Percentiles rank a stretch among this genome's conserved stretches.
These are phyloP conservation scores for Lutraria rhynchaena DNA, from an alignment of 1,140 invertebrate species.

Conservation along the genomic window DNA sequence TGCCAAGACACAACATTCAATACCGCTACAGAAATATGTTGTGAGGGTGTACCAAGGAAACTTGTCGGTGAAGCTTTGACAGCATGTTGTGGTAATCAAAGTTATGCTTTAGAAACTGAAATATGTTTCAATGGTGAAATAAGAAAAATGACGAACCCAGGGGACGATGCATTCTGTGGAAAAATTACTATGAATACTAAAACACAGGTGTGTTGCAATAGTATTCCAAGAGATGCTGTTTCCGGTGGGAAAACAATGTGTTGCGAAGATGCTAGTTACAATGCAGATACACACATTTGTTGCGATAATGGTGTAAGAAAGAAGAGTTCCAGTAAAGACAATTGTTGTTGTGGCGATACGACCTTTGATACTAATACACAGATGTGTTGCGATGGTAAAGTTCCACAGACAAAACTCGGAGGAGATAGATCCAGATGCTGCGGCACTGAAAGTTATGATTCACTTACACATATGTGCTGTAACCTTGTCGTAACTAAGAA, in stretches of 20 bases:
- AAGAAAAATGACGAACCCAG: constrained; percentile 24
- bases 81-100: constrained; percentile 43
- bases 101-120: constrained; percentile 30
- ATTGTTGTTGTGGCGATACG: constrained; percentile 56
- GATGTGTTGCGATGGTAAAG: constrained; percentile 52
- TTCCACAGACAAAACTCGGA: constrained; percentile 42
- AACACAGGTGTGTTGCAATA: constrained; percentile 48
- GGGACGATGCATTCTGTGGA: constrained; percentile 49
- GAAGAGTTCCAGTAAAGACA: constrained; percentile 24
- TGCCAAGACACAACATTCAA: constrained; percentile 53
- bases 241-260: constrained; percentile 32
- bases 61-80: constrained; percentile 35
- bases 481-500: constrained; percentile 42
- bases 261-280: constrained; percentile 28
- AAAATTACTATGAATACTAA: constrained; percentile 45
- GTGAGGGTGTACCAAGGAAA: constrained; percentile 25
- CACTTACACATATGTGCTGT: constrained; percentile 41
- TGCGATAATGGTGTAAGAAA: constrained; percentile 37
- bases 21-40: constrained; percentile 48
- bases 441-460: constrained; percentile 47
- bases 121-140: constrained; percentile 47
- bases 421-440: constrained; percentile 48
- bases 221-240: constrained; percentile 36
- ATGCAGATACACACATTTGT: constrained; percentile 41
- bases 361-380: constrained; percentile 53